These are phyloP conservation scores for Acheta domesticus DNA, from an alignment of 2,888 invertebrate species.

Conservation along the genomic window DNA sequence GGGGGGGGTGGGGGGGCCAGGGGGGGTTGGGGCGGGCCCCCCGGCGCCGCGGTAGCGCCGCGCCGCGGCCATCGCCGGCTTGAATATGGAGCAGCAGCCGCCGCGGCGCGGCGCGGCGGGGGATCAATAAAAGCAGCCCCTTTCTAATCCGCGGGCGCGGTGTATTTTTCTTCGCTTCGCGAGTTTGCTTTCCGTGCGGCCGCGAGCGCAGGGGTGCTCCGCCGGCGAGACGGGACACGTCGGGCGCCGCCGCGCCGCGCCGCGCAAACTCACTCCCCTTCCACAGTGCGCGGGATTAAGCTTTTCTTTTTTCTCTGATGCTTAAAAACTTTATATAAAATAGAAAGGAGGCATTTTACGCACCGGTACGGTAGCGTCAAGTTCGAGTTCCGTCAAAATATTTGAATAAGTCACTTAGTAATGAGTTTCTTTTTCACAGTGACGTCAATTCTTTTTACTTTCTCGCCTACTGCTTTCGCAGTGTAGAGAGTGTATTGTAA, in stretches of 20 bases:
- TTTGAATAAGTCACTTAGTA: too few relatives aligned
- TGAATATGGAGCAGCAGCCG: background rate
- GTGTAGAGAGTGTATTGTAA: too few relatives aligned
- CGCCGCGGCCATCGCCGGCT: background rate
- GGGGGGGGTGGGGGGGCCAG: background rate
- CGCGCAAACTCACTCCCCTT: too few relatives aligned
- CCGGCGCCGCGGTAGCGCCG: background rate
- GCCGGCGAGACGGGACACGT: background rate
- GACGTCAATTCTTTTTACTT: too few relatives aligned
- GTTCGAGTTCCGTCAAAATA: too few relatives aligned
- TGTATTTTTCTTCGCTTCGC: background rate
- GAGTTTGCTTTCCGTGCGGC: conserved; percentile 18
- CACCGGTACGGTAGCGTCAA: too few relatives aligned
- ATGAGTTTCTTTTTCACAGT: too few relatives aligned
- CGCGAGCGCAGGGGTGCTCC: background rate
- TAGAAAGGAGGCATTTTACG: too few relatives aligned
- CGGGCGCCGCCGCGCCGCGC: background rate
- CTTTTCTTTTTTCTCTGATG: too few relatives aligned
- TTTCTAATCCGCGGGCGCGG: conserved; percentile 18
- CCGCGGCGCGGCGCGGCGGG: background rate
- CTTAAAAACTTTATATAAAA: too few relatives aligned
- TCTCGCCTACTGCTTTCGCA: too few relatives aligned
- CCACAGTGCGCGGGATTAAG: too few relatives aligned
- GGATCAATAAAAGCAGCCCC: conserved; percentile 10
- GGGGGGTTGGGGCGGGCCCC: background rate